Conservation (phyloP, 2,113 vertebrate species). For the Tragelaphus scriptus region DNA sequence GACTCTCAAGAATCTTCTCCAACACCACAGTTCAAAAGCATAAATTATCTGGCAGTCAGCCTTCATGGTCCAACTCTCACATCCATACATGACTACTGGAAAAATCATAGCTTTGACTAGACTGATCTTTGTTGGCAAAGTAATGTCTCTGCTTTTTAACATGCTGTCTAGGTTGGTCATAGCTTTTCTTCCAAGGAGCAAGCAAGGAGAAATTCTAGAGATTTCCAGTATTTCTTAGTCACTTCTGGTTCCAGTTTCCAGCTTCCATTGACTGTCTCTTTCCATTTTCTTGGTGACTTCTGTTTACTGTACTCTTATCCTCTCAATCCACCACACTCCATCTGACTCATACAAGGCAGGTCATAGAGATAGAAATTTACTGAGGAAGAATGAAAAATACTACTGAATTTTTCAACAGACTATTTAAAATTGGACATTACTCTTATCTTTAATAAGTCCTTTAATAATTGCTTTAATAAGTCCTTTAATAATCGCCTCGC, state of each 20-base stretch:
- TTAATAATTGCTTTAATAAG: background rate
- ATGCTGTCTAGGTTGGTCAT: background rate
- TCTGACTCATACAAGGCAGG: background rate
- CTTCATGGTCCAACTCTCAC: background rate
- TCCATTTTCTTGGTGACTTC: background rate
- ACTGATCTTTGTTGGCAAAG: accelerated
- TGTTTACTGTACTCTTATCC: background rate
- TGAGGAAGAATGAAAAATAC: background rate
- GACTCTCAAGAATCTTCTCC: background rate
- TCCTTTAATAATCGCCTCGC: no score
- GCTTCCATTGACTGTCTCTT: background rate
- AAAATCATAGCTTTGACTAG: background rate
- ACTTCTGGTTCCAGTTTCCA: background rate
- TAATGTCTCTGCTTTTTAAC: background rate
- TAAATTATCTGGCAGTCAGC: background rate
- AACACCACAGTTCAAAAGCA: background rate
- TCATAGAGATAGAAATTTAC: background rate
- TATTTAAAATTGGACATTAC: background rate
- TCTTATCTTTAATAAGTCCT: background rate
- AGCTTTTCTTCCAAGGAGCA: background rate
- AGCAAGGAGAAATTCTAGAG: background rate
- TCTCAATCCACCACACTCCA: background rate
- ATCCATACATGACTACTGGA: background rate
- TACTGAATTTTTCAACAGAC: background rate
- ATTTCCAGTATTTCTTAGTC: background rate